Percentiles rank a stretch among this genome's conserved stretches.
phyloP scores from a whole-genome alignment of 37 sponge, comb jelly and placozoan genomes.

The Oopsacas minuta region DNA sequence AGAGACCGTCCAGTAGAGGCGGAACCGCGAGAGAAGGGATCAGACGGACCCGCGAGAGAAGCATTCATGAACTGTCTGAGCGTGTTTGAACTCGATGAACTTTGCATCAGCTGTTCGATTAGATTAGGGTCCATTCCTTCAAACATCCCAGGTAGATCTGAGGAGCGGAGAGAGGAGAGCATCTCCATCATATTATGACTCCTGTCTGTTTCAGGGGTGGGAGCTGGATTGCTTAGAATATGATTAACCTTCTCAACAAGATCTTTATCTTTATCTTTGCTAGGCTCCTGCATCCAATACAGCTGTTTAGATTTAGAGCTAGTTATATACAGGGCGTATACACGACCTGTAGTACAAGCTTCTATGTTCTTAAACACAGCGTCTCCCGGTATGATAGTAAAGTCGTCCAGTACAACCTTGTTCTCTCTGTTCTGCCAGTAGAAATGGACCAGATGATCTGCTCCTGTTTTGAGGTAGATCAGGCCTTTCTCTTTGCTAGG shows the following conservation, averaged over 20 bases:
- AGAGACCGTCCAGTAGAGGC: background rate
- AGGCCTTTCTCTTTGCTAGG: background rate
- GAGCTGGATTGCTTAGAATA: background rate
- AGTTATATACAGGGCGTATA: background rate
- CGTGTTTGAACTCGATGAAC: background rate
- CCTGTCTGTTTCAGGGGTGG: background rate
- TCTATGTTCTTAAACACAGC: background rate
- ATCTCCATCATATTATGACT: slow-evolving; percentile 2
- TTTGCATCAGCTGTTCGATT: slow-evolving; percentile 19
- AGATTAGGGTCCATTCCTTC: slow-evolving; percentile 21
- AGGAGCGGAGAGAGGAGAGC: slow-evolving; percentile 9
- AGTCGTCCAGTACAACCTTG: background rate
- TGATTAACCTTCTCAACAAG: background rate
- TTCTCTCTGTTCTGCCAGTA: background rate
- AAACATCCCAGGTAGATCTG: background rate
- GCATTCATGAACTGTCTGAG: background rate
- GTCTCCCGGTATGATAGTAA: slow-evolving; percentile 2
- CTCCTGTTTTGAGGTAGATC: background rate
- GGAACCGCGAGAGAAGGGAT: background rate
- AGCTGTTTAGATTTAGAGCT: background rate
- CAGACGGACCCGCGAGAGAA: too few relatives aligned
- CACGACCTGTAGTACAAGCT: background rate
- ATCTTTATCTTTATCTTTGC: background rate
- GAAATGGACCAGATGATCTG: background rate
- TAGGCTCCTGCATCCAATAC: background rate